These are phyloP conservation scores for Botrylloides violaceus DNA, from an alignment of 23 tunicate species.

Conservation along the genomic window DNA sequence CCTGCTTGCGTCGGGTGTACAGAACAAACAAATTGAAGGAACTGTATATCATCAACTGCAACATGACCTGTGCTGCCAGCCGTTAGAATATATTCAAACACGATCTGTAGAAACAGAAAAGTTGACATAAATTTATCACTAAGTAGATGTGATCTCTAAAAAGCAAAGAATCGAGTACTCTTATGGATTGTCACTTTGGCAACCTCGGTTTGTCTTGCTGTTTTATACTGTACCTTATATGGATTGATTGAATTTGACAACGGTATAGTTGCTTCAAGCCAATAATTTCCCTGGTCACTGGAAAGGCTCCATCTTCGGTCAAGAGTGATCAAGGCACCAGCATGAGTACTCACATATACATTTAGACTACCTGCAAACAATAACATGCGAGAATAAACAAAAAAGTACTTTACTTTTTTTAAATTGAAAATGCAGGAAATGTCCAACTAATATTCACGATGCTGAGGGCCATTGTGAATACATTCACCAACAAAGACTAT, in stretches of 20 bases:
- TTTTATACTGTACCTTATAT: conserved; percentile 26
- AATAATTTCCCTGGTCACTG: conserved; percentile 22
- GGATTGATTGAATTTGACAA: conserved; percentile 35
- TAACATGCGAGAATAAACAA: too few species aligned
- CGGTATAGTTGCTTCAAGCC: conserved; percentile 54
- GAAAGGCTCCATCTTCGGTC: conserved; percentile 31
- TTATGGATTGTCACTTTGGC: background rate
- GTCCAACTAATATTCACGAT: too few species aligned
- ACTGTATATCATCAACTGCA: conserved; percentile 61
- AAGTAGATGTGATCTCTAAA: background rate
- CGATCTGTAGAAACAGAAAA: conserved; percentile 9
- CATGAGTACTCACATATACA: conserved; percentile 30
- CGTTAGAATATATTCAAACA: conserved; percentile 39
- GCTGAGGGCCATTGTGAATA: too few species aligned
- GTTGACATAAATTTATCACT: background rate
- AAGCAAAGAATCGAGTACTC: background rate
- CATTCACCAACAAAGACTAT: too few species aligned
- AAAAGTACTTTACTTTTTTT: too few species aligned
- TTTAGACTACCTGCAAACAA: conserved; percentile 46
- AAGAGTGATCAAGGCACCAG: background rate
- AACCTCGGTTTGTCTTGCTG: too few species aligned
- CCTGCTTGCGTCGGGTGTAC: conserved; percentile 32
- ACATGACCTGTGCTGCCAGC: conserved; percentile 24
- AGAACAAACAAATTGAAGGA: conserved; percentile 40
- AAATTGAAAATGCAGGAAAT: too few species aligned